phyloP scores from a whole-genome alignment of 1,140 invertebrate genomes.

The Bombus fervidus region DNA sequence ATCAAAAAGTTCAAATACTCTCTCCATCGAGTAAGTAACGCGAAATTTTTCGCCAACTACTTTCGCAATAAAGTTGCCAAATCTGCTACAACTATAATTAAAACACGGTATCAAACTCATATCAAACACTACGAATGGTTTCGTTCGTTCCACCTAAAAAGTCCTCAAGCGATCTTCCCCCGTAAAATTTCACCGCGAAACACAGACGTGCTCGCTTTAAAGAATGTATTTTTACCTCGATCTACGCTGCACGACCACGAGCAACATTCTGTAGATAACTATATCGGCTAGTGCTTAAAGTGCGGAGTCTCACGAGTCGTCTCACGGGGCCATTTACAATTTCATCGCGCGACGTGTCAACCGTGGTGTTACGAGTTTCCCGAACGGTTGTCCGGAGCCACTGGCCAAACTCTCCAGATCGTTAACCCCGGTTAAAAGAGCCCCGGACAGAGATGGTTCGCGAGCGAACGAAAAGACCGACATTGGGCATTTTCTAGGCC shows the following conservation, averaged over 20 bases:
- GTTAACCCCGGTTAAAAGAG: slow-evolving; percentile 24
- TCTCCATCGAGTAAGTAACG: not conserved
- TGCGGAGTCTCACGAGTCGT: slow-evolving; percentile 37
- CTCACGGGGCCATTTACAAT: slow-evolving; percentile 48
- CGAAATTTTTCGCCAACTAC: too few relatives aligned
- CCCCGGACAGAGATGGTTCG: not conserved
- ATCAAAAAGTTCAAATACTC: not conserved
- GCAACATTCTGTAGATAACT: not conserved
- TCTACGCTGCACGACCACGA: not conserved
- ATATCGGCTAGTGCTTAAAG: slow-evolving; percentile 22
- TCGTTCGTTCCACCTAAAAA: not conserved
- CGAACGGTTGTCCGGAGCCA: not conserved
- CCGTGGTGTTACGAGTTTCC: slow-evolving; percentile 5
- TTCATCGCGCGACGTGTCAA: slow-evolving; percentile 41
- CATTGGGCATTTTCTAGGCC: slow-evolving; percentile 38
- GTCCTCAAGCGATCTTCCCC: not conserved
- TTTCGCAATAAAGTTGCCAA: not conserved
- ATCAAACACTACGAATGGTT: not conserved
- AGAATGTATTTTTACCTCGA: slow-evolving; percentile 22
- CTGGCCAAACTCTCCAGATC: not conserved
- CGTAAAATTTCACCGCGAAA: not conserved
- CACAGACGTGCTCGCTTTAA: not conserved
- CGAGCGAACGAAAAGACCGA: not conserved
- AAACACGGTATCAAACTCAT: not conserved
- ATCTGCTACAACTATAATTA: not conserved